Percentiles rank a stretch among this genome's conserved stretches.
Conservation (phyloP, 2,113 vertebrate genomes). For the Dasyornis broadbenti region DNA sequence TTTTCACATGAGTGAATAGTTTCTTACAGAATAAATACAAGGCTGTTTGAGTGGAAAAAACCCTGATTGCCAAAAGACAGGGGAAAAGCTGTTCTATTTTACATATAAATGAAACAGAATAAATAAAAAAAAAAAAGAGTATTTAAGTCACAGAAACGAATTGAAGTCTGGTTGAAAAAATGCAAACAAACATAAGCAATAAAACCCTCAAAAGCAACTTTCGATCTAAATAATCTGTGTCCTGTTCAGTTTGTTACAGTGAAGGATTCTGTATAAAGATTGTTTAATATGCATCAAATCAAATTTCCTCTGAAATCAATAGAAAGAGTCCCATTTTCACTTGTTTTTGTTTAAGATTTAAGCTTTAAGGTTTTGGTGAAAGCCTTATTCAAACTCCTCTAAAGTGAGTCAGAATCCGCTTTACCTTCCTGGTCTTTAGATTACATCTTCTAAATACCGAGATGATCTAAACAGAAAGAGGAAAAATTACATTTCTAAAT, state of each 20-base stretch:
- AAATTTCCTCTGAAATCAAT: neutral
- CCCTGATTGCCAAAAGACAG: slow-evolving; percentile 50
- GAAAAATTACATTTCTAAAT: neutral
- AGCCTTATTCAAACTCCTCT: neutral
- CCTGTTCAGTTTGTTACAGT: neutral
- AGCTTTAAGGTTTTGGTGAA: neutral
- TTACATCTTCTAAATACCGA: neutral
- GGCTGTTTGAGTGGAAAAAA: slow-evolving; percentile 58
- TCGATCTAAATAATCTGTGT: neutral
- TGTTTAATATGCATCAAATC: neutral
- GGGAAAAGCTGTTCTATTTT: slow-evolving; percentile 54
- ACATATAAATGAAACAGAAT: slow-evolving; percentile 61
- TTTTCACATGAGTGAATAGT: slow-evolving; percentile 64
- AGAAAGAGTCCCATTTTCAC: neutral
- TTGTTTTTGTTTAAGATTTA: neutral
- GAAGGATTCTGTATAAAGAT: neutral
- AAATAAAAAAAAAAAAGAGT: neutral
- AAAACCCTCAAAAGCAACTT: neutral
- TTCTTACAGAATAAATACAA: slow-evolving; percentile 66
- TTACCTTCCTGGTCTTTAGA: neutral
- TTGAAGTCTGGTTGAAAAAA: neutral
- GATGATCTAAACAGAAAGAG: neutral
- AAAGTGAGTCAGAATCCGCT: neutral
- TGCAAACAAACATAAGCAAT: neutral
- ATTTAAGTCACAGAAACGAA: slow-evolving; percentile 20